Base-by-base conservation (phyloP, 2,888 invertebrate genomes). In the Tachina fera region DNA sequence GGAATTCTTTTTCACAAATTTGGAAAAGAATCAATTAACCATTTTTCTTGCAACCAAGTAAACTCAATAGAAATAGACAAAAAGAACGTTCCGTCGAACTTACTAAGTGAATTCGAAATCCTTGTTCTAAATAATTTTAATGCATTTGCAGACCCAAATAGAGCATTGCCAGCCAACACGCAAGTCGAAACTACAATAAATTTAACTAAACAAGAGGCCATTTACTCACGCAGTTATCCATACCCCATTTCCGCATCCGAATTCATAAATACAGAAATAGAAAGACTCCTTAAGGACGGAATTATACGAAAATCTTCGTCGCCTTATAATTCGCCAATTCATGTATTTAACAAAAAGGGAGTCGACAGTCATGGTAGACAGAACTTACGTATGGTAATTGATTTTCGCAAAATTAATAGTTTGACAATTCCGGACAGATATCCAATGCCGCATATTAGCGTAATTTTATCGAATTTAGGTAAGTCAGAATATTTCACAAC, bases 181-280 rank as follows among this genome's bases (percentile, higher is more conserved):
- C 31, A 31, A 4, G 31, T 31, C 31, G 31, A 31, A 31, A 4
- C 31, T 31, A 31, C 31, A 31, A 31, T 31, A 31, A 31, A 31
- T 31, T 31, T 31, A 31, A 31, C 31, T 2, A 31, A 31, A 31
- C 31, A 31, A n/a, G 60, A 60, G 39, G 39, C 39, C 31, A 60
- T 60, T 9, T 60, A 60, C 39, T 60, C 60, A 39, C 49, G 84
- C 65, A 72, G 72, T 11, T 61, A 56, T 49, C 77, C 63, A 31
- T 77, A 83, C 22, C 83, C 82, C 41, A 75, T 76, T 63, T 71
- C 65, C 13, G 74, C 76, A 43, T 39, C 72, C 31, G 47, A 72
- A 19, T 72, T 72, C 9, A 51, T 51, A 51, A 51, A 51, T 9
- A 51, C 0, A 5, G n/a, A n/a, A 51, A 31, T 31, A 31, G 31